Evolutionary conservation across 2,888 invertebrate species (phyloP), one percentile per base, ranked within the genome.

Genomic region (Eupithecia inturbata): DNA sequence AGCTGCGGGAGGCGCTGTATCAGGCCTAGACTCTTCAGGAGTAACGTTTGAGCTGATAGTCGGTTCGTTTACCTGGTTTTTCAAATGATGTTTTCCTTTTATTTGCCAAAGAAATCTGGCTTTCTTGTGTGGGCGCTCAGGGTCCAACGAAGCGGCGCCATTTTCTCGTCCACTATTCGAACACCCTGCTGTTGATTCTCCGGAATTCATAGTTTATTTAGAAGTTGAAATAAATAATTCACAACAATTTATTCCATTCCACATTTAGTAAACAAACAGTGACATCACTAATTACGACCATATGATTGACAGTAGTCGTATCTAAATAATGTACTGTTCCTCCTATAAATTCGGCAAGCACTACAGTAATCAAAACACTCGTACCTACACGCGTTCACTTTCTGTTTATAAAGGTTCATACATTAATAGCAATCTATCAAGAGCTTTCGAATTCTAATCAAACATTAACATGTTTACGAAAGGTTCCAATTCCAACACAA

Each of bases 31-130:
- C 64, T 68, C 31, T 16, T 73, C 26, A 71, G 74, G 70, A 26
- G 73, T 67, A 71, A 71, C 45, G 33, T 77, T 76, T 73, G 71
- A 73, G 74, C 28, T 66, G 39, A 71, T 62, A 57, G 49, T 53
- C 22, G 10, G 39, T 68, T 68, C 39, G 16, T 84, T 79, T 72
- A 82, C 78, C 76, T 92, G 91, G 78, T 94, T 94, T 89, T 95
- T 96, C 79, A 96, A 87, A 85, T 96, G 95, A 85, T 95, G 95
- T 93, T 95, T 95, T 62, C 96, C 96, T 90, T 96, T 96, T 75
- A 96, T 95, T 93, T 96, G 95, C 96, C 96, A 96, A 72, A 96
- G 94, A 89, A 95, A 96, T 82, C 95, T 93, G 74, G 96, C 96
- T 89, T 96, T 96, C 88, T 96, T 96, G 81, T 95, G 92, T 84